A percentile compares a stretch with the other conserved stretches of the same genome.
These are phyloP conservation scores for Echiichthys vipera DNA, from an alignment of 2,797 vertebrate species.

Conservation along the genomic window DNA sequence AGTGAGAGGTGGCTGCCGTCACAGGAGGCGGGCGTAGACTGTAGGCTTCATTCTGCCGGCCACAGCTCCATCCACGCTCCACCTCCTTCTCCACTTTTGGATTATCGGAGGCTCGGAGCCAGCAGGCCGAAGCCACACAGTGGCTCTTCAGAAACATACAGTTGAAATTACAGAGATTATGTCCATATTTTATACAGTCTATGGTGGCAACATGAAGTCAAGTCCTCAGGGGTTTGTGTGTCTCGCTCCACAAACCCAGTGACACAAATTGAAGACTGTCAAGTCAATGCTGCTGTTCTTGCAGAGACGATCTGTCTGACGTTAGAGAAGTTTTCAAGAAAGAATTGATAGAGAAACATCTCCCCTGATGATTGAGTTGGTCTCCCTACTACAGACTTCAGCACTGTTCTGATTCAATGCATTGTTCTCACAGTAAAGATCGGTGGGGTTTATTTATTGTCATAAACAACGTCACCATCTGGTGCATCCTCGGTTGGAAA, in stretches of 20 bases:
- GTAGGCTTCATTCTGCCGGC: too few species aligned
- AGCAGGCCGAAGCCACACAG: too few species aligned
- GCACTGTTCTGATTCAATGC: constrained; percentile 6
- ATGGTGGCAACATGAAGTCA: not conserved
- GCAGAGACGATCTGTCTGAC: not conserved
- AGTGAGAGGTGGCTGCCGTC: too few species aligned
- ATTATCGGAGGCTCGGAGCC: too few species aligned
- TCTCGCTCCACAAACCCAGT: not conserved
- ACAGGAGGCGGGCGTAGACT: too few species aligned
- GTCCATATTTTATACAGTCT: too few species aligned
- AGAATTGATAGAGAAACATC: not conserved
- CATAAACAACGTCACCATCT: constrained; percentile 27
- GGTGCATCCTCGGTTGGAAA: constrained; percentile 12
- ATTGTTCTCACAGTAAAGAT: constrained; percentile 18
- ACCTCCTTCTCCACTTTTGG: too few species aligned
- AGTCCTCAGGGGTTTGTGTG: constrained; percentile 8
- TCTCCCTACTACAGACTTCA: not conserved
- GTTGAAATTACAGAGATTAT: too few species aligned
- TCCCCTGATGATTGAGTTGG: not conserved
- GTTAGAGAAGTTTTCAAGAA: not conserved
- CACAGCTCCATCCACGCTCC: too few species aligned
- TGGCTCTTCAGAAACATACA: too few species aligned
- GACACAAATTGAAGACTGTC: not conserved
- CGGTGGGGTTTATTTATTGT: constrained; percentile 5
- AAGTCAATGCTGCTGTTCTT: not conserved